Conservation (phyloP, 2,113 vertebrate species). For the Natator depressus region DNA sequence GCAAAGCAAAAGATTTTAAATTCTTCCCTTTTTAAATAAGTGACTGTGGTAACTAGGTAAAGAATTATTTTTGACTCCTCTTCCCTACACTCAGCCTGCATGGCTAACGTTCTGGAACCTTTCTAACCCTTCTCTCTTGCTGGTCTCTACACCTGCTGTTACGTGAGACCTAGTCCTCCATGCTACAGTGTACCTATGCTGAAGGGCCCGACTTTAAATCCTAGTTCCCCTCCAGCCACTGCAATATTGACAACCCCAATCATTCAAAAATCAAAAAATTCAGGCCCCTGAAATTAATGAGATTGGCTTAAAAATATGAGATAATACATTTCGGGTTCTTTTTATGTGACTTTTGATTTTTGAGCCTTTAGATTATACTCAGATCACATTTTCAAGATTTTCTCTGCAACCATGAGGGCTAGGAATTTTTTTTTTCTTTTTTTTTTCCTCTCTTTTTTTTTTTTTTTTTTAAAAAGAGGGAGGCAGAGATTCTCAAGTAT, state of each 20-base stretch:
- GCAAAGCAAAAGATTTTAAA: slow-evolving; percentile 7
- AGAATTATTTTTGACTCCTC: slow-evolving; percentile 13
- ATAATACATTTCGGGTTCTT: not conserved
- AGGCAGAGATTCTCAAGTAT: not conserved
- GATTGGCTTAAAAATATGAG: not conserved
- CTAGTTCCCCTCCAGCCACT: not conserved
- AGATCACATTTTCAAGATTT: not conserved
- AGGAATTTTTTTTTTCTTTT: not conserved
- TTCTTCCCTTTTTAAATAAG: not conserved
- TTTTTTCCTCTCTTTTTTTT: no score
- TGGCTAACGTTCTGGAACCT: slow-evolving; percentile 3
- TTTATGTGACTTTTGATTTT: not conserved
- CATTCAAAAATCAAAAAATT: not conserved
- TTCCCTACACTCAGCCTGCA: not conserved
- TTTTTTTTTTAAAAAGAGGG: not conserved
- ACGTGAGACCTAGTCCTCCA: not conserved
- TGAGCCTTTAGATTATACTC: not conserved
- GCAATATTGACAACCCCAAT: not conserved
- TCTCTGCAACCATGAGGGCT: not conserved
- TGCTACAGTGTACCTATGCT: not conserved
- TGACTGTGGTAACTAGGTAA: slow-evolving; percentile 18
- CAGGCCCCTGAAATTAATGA: not conserved
- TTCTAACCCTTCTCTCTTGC: not conserved
- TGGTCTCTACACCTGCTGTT: not conserved
- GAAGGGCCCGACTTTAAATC: not conserved